phyloP scores from a whole-genome alignment of 1,140 invertebrate genomes.

The Papilio machaon region DNA sequence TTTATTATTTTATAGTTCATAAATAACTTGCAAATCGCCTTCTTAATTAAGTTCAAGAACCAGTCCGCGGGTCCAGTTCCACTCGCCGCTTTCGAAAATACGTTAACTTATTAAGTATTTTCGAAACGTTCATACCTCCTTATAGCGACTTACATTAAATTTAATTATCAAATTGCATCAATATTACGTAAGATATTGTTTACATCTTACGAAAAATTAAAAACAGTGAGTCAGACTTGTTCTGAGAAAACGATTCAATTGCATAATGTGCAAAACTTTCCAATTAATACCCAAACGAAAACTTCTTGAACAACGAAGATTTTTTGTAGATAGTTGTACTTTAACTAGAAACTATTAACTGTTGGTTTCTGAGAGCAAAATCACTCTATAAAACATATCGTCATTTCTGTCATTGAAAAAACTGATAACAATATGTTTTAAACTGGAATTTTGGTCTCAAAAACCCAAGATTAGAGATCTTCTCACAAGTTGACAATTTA shows the following conservation, averaged over 20 bases:
- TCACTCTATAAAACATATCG: too few species aligned
- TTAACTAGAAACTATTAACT: not conserved
- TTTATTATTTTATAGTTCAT: conserved; percentile 70
- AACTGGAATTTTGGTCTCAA: too few species aligned
- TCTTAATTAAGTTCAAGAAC: conserved; percentile 71
- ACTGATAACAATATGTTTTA: too few species aligned
- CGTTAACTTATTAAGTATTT: conserved; percentile 46
- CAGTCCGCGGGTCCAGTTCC: conserved; percentile 51
- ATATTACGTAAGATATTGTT: conserved; percentile 5
- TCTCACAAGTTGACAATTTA: not conserved
- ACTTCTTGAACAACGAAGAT: not conserved
- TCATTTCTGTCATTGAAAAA: too few species aligned
- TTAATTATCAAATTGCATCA: conserved; percentile 19
- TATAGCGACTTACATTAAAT: conserved; percentile 2
- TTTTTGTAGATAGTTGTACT: not conserved
- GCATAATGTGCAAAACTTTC: conserved; percentile 2
- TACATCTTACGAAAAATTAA: not conserved
- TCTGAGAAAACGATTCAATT: not conserved
- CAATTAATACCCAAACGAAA: not conserved
- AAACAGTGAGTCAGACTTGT: too few species aligned
- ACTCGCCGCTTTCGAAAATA: conserved; percentile 53
- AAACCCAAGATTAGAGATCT: too few species aligned
- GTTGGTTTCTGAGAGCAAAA: too few species aligned
- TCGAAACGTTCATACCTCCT: conserved; percentile 41
- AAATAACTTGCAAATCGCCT: conserved; percentile 76